Evolutionary conservation across 1,140 invertebrate genomes (phyloP).

Genomic region (Vanessa tameamea): DNA sequence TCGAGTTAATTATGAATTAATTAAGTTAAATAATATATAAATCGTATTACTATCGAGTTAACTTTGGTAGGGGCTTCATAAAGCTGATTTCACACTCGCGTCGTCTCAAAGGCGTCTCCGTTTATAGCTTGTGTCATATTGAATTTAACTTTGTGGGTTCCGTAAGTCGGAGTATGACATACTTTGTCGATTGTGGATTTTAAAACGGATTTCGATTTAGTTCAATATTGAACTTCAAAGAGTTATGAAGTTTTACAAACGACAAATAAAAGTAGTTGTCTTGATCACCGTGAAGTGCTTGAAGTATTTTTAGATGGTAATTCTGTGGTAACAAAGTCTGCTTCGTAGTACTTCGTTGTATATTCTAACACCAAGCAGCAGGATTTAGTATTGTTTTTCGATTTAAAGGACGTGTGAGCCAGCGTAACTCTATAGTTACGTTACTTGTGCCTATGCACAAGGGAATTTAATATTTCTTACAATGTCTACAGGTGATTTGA

Average conservation of each 20-base stretch:
- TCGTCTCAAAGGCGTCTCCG: not conserved
- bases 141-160: slow-evolving; percentile 17
- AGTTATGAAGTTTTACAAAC: slow-evolving; percentile 12
- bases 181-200: slow-evolving; percentile 17
- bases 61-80: not conserved
- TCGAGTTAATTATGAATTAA: too few species aligned
- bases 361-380: too few species aligned
- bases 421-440: too few species aligned
- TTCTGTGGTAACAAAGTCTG: too few species aligned
- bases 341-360: too few species aligned
- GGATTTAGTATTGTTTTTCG: too few species aligned
- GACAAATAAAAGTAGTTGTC: slow-evolving; percentile 6
- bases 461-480: too few species aligned
- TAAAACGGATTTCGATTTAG: not conserved
- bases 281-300: slow-evolving; percentile 2
- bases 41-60: not conserved
- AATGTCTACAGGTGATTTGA: too few species aligned
- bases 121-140: slow-evolving; percentile 6
- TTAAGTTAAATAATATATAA: not conserved
- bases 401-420: too few species aligned
- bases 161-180: slow-evolving; percentile 11
- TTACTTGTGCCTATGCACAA: too few species aligned
- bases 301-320: not conserved
- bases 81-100: slow-evolving; percentile 7
- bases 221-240: not conserved